phyloP scores from a whole-genome alignment of 2,888 invertebrate genomes.

The Pharmacophagus antenor region DNA sequence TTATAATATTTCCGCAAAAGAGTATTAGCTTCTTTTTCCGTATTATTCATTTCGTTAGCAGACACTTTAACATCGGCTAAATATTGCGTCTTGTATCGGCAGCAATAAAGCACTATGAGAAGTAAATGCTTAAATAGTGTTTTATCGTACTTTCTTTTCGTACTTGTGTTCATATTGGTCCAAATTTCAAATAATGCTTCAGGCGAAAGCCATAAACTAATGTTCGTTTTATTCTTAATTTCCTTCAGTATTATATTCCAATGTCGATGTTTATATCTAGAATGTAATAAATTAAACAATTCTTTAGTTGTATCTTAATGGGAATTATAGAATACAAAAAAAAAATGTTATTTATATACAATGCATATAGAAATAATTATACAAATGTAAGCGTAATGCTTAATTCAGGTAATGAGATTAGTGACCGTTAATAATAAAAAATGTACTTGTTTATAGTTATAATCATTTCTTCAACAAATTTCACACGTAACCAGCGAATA shows the following conservation, averaged over 20 bases:
- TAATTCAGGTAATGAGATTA: neutral
- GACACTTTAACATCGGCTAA: slow-evolving; percentile 33
- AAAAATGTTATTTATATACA: neutral
- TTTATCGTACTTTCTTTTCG: slow-evolving; percentile 46
- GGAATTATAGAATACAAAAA: neutral
- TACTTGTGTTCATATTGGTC: slow-evolving; percentile 52
- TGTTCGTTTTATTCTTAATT: slow-evolving; percentile 47
- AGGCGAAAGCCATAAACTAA: slow-evolving; percentile 57
- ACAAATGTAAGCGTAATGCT: too few species aligned
- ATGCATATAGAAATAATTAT: neutral
- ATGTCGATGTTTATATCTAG: slow-evolving; percentile 59
- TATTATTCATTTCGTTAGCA: slow-evolving; percentile 46
- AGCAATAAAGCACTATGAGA: slow-evolving; percentile 54
- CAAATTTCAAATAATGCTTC: slow-evolving; percentile 61
- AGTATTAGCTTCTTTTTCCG: slow-evolving; percentile 49
- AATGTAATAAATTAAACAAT: slow-evolving; percentile 4
- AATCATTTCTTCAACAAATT: slow-evolving; percentile 55
- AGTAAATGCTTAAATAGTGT: slow-evolving; percentile 52
- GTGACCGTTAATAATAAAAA: neutral
- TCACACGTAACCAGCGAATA: slow-evolving; percentile 61
- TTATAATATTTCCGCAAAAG: slow-evolving; percentile 41
- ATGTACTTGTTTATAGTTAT: slow-evolving; percentile 51
- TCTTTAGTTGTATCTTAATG: neutral
- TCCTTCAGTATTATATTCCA: slow-evolving; percentile 68
- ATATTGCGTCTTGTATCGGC: slow-evolving; percentile 21